phyloP scores from a whole-genome alignment of 2,888 invertebrate genomes.

The Galeruca laticollis region DNA sequence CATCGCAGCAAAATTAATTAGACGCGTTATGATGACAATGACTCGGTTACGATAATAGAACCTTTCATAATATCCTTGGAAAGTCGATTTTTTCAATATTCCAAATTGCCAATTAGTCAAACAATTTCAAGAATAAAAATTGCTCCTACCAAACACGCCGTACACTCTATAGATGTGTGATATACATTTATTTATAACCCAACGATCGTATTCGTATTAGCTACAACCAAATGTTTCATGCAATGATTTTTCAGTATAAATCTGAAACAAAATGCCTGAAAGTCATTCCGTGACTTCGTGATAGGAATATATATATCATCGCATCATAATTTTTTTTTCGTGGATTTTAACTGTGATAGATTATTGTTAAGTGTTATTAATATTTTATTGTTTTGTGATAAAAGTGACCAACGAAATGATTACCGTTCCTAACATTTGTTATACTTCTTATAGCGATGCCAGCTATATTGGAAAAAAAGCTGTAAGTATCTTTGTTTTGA shows the following conservation, averaged over 20 bases:
- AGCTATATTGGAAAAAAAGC: constrained; percentile 66
- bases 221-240: constrained; percentile 16
- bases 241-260: constrained; percentile 22
- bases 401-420: constrained; percentile 45
- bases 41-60: too few species aligned
- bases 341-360: not conserved
- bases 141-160: not conserved
- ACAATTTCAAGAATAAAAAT: not conserved
- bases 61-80: too few species aligned
- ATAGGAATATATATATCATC: not conserved
- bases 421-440: constrained; percentile 52
- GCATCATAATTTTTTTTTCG: too few species aligned
- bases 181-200: constrained; percentile 38
- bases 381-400: constrained; percentile 11
- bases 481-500: constrained; percentile 52
- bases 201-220: constrained; percentile 29
- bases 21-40: too few species aligned
- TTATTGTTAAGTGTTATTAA: not conserved
- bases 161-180: constrained; percentile 34
- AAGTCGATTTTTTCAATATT: too few species aligned
- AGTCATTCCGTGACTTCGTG: constrained; percentile 6
- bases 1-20: too few species aligned
- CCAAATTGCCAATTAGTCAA: not conserved
- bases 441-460: constrained; percentile 72
- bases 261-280: constrained; percentile 22